These are phyloP conservation scores for Kryptolebias marmoratus DNA, from an alignment of 2,113 vertebrate species.

Conservation along the genomic window DNA sequence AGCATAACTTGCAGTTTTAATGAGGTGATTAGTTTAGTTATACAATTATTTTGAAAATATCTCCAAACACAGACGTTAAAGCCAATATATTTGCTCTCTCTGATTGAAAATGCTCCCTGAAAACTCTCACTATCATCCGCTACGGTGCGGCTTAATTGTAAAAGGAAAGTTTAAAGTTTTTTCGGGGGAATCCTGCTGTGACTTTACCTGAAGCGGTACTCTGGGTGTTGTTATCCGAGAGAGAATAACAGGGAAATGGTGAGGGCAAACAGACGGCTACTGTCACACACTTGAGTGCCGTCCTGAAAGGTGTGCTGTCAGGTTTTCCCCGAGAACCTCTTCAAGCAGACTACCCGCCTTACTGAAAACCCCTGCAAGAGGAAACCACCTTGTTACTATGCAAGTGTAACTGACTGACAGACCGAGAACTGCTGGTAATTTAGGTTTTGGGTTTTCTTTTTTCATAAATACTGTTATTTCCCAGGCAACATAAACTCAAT, in stretches of 20 bases:
- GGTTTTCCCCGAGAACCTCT: slow-evolving; percentile 40
- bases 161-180: slow-evolving; percentile 1
- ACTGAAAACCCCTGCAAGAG: slow-evolving; percentile 45
- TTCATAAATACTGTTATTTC: slow-evolving; percentile 18
- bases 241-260: slow-evolving; percentile 34
- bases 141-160: not conserved
- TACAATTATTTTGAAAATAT: not conserved
- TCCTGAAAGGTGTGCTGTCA: slow-evolving; percentile 69
- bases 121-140: not conserved
- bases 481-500: slow-evolving; percentile 26
- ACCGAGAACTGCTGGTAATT: slow-evolving; percentile 29
- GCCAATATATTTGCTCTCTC: not conserved
- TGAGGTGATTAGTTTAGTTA: slow-evolving; percentile 27
- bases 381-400: slow-evolving; percentile 56
- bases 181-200: not conserved
- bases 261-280: slow-evolving; percentile 58
- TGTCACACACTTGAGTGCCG: slow-evolving; percentile 76
- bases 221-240: slow-evolving; percentile 22
- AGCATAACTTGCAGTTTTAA: slow-evolving; percentile 21
- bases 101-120: not conserved
- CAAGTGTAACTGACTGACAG: slow-evolving; percentile 43
- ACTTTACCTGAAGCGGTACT: not conserved
- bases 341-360: slow-evolving; percentile 57
- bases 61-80: not conserved
- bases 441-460: not conserved